Evolutionary conservation across 2,888 invertebrate species (phyloP).

Genomic region (Melipona beecheii): DNA sequence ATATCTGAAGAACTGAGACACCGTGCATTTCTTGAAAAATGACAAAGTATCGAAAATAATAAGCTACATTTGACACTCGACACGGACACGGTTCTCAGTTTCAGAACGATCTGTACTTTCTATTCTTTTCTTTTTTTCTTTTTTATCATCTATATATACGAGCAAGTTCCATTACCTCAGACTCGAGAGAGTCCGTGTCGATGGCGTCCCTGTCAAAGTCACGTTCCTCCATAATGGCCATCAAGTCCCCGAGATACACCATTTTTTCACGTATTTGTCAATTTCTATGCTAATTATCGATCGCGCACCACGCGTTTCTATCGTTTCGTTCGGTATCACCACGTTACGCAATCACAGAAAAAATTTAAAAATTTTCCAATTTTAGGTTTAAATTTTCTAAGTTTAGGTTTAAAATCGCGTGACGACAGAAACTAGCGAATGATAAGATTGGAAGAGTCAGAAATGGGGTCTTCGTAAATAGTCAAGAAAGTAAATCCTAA

Average conservation of each 20-base stretch:
- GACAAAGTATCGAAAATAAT: not conserved
- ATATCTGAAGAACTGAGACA: no score
- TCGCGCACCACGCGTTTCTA: not conserved
- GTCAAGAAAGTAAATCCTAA: no score
- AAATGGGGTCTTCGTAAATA: no score
- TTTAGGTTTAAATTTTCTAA: no score
- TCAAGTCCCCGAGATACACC: constrained; percentile 73
- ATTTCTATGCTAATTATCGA: constrained; percentile 23
- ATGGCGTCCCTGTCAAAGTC: constrained; percentile 76
- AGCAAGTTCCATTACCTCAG: constrained; percentile 77
- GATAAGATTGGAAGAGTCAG: no score
- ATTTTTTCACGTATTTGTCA: constrained; percentile 59
- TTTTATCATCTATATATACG: not conserved
- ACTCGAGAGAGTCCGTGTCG: constrained; percentile 81
- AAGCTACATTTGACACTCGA: not conserved
- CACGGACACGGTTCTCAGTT: not conserved
- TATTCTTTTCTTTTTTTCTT: no score
- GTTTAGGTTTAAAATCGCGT: no score
- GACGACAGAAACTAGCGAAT: no score
- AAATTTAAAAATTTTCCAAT: no score
- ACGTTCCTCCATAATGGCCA: constrained; percentile 79
- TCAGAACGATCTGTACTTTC: not conserved
- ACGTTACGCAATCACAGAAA: not conserved
- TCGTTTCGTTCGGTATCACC: not conserved
- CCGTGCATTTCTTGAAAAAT: not conserved